These are phyloP conservation scores for Cassiopea andromeda DNA, from an alignment of 30 jellyfish, hydroid and myxozoan species.

Conservation along the genomic window DNA sequence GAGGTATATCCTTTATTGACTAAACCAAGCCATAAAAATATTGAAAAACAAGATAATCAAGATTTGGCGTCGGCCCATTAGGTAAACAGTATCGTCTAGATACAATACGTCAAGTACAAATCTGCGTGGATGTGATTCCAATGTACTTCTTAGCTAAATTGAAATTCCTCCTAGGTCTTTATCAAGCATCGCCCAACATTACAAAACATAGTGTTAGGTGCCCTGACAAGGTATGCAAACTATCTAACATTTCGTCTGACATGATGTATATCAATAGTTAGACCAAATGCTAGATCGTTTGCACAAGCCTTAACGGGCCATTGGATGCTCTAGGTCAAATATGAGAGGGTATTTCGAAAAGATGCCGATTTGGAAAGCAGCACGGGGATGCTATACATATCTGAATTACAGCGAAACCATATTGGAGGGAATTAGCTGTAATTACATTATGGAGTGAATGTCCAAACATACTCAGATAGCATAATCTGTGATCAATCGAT, in stretches of 20 bases:
- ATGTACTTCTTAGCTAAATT: no score
- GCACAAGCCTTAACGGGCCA: neutral
- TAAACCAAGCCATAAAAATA: neutral
- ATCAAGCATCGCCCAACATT: no score
- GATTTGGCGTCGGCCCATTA: neutral
- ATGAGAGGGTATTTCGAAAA: neutral
- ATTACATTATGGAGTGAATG: neutral
- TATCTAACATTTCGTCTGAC: no score
- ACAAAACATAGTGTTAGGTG: no score
- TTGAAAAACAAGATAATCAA: neutral
- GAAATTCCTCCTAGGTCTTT: no score
- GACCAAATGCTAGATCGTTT: no score
- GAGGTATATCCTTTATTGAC: neutral
- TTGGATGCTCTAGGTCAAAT: neutral
- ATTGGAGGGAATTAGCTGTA: neutral
- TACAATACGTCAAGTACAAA: neutral
- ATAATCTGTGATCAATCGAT: neutral
- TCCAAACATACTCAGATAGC: neutral
- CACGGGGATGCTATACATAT: neutral
- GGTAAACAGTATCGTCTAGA: neutral
- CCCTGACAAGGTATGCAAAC: no score
- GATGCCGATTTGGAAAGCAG: slow-evolving; percentile 10
- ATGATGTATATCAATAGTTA: no score
- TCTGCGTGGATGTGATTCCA: neutral
- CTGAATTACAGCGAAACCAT: neutral